Evolutionary conservation across 2,888 invertebrate genomes (phyloP), one percentile per base, ranked within the genome.

Genomic region (Alloplasta piceator): DNA sequence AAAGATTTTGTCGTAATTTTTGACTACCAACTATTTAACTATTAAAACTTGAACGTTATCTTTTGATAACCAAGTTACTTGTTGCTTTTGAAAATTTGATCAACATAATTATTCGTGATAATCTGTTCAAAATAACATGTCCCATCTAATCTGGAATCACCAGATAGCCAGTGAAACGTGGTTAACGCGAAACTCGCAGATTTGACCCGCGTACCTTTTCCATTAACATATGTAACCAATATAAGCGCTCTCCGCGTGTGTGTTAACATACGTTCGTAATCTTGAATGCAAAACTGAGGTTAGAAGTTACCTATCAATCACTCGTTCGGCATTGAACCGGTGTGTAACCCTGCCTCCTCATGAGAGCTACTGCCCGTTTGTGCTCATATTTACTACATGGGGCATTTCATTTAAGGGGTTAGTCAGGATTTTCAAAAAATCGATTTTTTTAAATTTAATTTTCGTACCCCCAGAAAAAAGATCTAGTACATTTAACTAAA

Each of bases 281-380:
- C 86, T 81, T 78, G 82, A 86, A 88, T 90, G 90, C 88, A 87
- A 52, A 90, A 89, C 84, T 86, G 86, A 90, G 90, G 90, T 91
- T 90, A 90, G 86, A 88, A 89, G 89, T 89, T 89, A 88, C 87
- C 90, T 86, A 90, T 90, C 90, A 90, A 90, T 90, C 90, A 90
- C 80, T 83, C 84, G 82, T 87, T 89, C 87, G 90, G 87, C 91
- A 91, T 91, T 90, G 91, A 90, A 90, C 89, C 86, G 71, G 46
- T 66, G 58, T 56, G 67, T 79, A 80, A 79, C 79, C 82, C 75
- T 63, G 80, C 38, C 50, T 26, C 3, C 26, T 63, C 58, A 55
- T 56, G 80, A 60, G 71, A 76, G 56, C 66, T 9, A 50, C 56
- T 14, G 52, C 41, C 50, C 46, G 41, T 66, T 60, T 64, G 58